These are phyloP conservation scores for Ligdia adustata DNA, from an alignment of 2,888 invertebrate species.

Conservation along the genomic window DNA sequence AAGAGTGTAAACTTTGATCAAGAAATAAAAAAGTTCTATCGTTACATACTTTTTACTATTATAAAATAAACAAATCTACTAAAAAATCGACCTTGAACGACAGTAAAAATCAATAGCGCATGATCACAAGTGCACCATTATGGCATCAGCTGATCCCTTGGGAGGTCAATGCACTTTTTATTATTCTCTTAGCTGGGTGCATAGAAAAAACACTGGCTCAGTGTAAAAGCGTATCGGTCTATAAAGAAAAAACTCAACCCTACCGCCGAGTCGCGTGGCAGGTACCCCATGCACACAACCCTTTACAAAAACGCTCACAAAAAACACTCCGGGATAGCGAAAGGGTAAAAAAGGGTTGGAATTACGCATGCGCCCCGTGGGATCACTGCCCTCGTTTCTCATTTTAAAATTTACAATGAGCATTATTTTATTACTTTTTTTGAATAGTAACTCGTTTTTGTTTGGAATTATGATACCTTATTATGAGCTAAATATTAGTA, in stretches of 20 bases:
- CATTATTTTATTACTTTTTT: slow-evolving; percentile 41
- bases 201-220: slow-evolving; percentile 67
- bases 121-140: slow-evolving; percentile 76
- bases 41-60: neutral
- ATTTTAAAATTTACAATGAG: slow-evolving; percentile 67
- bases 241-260: slow-evolving; percentile 79
- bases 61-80: slow-evolving; percentile 19
- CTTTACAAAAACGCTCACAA: slow-evolving; percentile 81
- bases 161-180: slow-evolving; percentile 78
- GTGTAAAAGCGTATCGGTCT: slow-evolving; percentile 61
- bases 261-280: slow-evolving; percentile 75
- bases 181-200: slow-evolving; percentile 59
- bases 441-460: too few species aligned
- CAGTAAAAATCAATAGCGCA: slow-evolving; percentile 72
- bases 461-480: slow-evolving; percentile 3
- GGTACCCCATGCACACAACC: slow-evolving; percentile 80
- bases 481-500: slow-evolving; percentile 1
- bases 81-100: slow-evolving; percentile 67
- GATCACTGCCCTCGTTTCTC: slow-evolving; percentile 76
- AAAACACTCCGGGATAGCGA: slow-evolving; percentile 77
- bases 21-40: neutral
- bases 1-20: neutral
- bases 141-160: slow-evolving; percentile 77
- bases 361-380: slow-evolving; percentile 78
- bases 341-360: slow-evolving; percentile 82